Base-by-base conservation (phyloP, 2,888 invertebrate species). In the Xylota segnis region DNA sequence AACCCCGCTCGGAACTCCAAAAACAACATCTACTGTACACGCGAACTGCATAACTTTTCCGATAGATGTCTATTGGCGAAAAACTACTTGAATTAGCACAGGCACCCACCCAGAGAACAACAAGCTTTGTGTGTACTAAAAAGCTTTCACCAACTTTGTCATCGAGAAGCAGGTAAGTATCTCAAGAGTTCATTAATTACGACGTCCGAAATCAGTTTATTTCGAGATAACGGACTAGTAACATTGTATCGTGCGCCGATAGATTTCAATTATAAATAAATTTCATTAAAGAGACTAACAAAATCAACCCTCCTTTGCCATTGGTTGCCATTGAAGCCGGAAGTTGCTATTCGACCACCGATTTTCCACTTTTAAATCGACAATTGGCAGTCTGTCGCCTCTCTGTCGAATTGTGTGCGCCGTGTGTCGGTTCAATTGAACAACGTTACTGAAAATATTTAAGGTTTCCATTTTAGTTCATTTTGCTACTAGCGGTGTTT, bases 201-300 rank as follows among this genome's bases (percentile, higher is more conserved):
- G 59, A 81, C 81, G 81, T 84, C 84, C 75, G 81, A 76, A 81
- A 71, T 86, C 81, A 86, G 84, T 86, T 65, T 76, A 82, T 54
- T 76, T 81, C 59, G 71, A 86, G 81, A 86, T 86, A 86, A 81
- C 71, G 47, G 45, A 9, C 54, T 12, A 66, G 47, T 32, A 66
- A 34, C 43, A 27, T 71, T 75, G 71, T 47, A 47, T 47, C 71
- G 81, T 65, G 18, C 43, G 52, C 12, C 52, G 18, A n/a, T 6
- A 32, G 5, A 50, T 45, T 37, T 34, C 16, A 40, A 14, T 58
- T 45, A n/a, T 23, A 66, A 71, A 47, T 52, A 56, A 70, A 58
- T 34, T 63, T 47, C 32, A 78, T 18, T 45, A 50, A 43, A 70
- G 27, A 50, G 52, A 34, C 45, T 2, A 54, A 66, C 12, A 14